A percentile compares a stretch with the other conserved stretches of the same genome.
Conservation (phyloP, 2,888 invertebrate species). For the Myathropa florea region DNA sequence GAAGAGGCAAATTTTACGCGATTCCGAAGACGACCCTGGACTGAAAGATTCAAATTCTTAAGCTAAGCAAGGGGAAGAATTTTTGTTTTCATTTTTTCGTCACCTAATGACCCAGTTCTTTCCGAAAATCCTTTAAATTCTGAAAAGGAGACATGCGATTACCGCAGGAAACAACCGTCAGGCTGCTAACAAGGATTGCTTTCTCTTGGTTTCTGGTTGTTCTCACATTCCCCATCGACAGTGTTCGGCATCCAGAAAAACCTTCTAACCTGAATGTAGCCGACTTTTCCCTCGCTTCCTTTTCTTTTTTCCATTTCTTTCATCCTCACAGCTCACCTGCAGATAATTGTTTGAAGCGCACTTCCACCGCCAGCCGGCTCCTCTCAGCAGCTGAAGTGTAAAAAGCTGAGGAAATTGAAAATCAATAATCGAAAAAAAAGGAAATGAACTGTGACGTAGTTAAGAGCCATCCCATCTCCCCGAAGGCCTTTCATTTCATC, state of each 20-base stretch:
- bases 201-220: neutral
- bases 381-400: neutral
- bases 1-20: too few relatives aligned
- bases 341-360: neutral
- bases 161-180: neutral
- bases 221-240: neutral
- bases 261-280: neutral
- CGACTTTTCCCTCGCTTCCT: neutral
- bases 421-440: neutral
- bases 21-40: too few relatives aligned
- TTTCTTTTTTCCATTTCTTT: neutral
- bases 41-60: too few relatives aligned
- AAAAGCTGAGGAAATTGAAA: neutral
- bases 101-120: neutral
- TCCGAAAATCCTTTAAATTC: neutral
- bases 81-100: too few relatives aligned
- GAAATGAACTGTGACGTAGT: neutral
- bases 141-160: neutral
- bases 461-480: neutral
- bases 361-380: neutral
- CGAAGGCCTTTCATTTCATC: neutral
- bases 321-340: neutral
- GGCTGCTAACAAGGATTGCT: neutral
- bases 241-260: neutral
- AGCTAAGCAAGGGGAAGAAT: too few relatives aligned